Base-by-base conservation (phyloP, 2,113 vertebrate genomes). In the Equus przewalskii region DNA sequence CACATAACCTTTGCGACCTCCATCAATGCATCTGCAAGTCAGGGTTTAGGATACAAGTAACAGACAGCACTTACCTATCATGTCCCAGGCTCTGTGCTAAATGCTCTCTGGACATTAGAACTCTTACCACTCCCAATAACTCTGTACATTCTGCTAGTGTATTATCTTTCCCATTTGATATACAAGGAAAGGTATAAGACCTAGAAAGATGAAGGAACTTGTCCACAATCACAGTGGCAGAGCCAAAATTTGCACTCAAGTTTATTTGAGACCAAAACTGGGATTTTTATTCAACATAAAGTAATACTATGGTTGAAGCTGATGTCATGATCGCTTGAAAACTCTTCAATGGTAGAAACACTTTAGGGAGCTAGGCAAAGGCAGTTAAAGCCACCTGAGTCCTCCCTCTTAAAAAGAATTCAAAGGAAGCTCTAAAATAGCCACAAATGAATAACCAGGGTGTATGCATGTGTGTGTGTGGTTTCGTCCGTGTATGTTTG, bases 381-480 rank as follows among this genome's bases (percentile, higher is more conserved):
- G 33, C n/a, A 76, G 13, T 65, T 15, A 69, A 73, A 69, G 54
- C 28, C 41, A 36, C 15, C 18, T 88, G 49, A 86, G 64, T 54
- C 62, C 95, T 94, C 62, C 93, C 73, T 44, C 21, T 67, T 79
- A 85, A 85, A 54, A 65, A 18, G 72, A 97, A 76, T 95, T 96
- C 60, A 93, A 87, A 85, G 60, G 82, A 82, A 7, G 73, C 60
- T 85, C 26, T 97, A 73, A 95, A 95, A 85, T 51, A 95, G 0
- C 60, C 76, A n/a, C n/a, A 96, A 88, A 89, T 21, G 2, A 91
- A 65, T 96, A 91, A 41, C 14, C 58, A 82, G 46, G 3, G 15
- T 72, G 41, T 84, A 19, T 70, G 88, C 93, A 21, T 54, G 49
- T 58, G n/a, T 33, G 4, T 24, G 73, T 72, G 58, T 49, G 60